Evolutionary conservation across 2,888 invertebrate genomes (phyloP), one percentile per base, ranked within the genome.

Genomic region (Hydraecia micacea): DNA sequence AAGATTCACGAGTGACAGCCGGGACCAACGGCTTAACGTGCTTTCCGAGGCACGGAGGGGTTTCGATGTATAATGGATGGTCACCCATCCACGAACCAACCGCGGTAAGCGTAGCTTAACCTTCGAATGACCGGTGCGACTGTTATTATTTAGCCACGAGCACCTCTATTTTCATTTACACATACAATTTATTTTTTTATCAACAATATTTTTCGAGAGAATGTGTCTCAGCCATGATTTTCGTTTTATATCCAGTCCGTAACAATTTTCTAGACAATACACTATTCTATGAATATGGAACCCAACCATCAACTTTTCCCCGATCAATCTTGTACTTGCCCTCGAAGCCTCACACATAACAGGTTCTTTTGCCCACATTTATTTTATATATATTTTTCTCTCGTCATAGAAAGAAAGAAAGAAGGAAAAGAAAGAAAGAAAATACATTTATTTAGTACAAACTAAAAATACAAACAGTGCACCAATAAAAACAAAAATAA

Each of bases 331-430:
- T 71, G 39, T 46, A 79, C 67, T 32, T 49, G 55, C 62, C n/a
- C 67, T 55, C 65, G 9, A 28, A 63, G 46, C 32, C n/a, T 55
- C 13, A 58, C 8, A 67, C 67, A 85, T 87, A 81, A 79, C 69
- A 52, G 21, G 18, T 42, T 63, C 65, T 68, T 75, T 73, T 28
- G n/a, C 42, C n/a, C 42, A 66, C 46, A 66, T 73, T 68, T 77
- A 52, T 73, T 55, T 65, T 63, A 66, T 68, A 69, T 68, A 69
- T 62, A 69, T 58, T 69, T 68, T 63, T 69, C 55, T 77, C 25
- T 70, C 70, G 21, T 74, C 75, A 79, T 75, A 73, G 69, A 87
- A n/a, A n/a, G n/a, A n/a, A n/a, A n/a, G n/a, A n/a, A n/a, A n/a
- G n/a, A n/a, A n/a, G n/a, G n/a, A n/a, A n/a, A n/a, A n/a, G n/a